Evolutionary conservation across 2,797 vertebrate species (phyloP), one percentile per base, ranked within the genome.

Genomic region (Leuciscus waleckii): DNA sequence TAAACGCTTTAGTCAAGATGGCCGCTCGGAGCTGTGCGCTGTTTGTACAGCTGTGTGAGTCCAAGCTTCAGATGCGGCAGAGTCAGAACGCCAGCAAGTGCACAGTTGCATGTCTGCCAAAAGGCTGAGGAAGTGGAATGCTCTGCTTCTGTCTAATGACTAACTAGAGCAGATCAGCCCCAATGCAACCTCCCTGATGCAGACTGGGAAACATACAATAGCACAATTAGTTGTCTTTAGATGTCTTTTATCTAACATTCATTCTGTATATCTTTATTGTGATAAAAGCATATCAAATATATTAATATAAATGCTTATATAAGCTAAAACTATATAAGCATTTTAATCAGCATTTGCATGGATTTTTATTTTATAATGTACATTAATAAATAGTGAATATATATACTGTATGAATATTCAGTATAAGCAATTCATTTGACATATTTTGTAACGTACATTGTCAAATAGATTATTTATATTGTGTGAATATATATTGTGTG

Each of bases 21-120:
- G 90, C 77, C 91, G 65, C 79, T 81, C 51, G 74, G 89, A 91
- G 90, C 91, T 88, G 87, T 90, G 90, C 90, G 89, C 83, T 87
- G 87, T 90, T 88, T 90, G 84, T 90, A 87, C 90, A 90, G 89
- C 90, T 91, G 89, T 85, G 88, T 68, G 81, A 88, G 89, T 76
- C 85, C 88, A 71, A 73, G 80, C 80, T 86, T 87, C 82, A 85
- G 79, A 86, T 86, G 81, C 80, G 74, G 87, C 79, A 88, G 80
- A 83, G 81, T 86, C 81, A 71, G 88, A 83, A 79, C 78, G 87
- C 86, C 84, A 88, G 87, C 87, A 78, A 86, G 87, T 84, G 84
- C 88, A 86, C 79, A 79, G 79, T 71, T 67, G 86, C 83, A 88
- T 86, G 86, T 85, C 82, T 90, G 86, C 82, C 73, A 88, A 81